Evolutionary conservation across 2,888 invertebrate species (phyloP), one percentile per base, ranked within the genome.

Genomic region (Athetis lepigone): DNA sequence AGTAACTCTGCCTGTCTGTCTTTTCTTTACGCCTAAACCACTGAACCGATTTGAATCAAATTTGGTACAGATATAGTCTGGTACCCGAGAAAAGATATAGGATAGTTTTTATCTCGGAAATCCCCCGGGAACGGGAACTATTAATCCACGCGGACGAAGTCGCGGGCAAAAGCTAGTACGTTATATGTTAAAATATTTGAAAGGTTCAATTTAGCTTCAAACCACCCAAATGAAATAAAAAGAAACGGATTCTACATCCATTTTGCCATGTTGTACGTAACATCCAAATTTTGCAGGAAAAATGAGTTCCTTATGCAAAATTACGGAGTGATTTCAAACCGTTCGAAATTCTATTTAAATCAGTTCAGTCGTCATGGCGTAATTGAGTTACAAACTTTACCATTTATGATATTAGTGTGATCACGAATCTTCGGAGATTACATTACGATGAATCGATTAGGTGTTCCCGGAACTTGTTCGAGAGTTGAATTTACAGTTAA

Each of bases 381-480:
- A 33, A 75, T 51, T 46, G 50, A 58, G 60, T 69, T 42, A 68
- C 1, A 36, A 58, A 75, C 58, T 75, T 50, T 58, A 27, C 70
- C 69, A 67, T 74, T 58, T 50, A 58, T 51, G 36, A 37, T 40
- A 58, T 75, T 75, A 69, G 40, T 47, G 45, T 25, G 40, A 58
- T 75, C 58, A 57, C 59, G 50, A 62, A 69, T 74, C 49, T 75
- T 75, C 27, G 39, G 40, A 58, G 69, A 68, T 68, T 39, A 42
- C 23, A 49, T 74, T 74, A 57, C 39, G 49, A 39, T 68, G 43
- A 74, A 68, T 68, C 75, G 43, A 68, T 68, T 68, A 50, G n/a
- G 19, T 57, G 57, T 74, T 49, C 19, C 58, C 68, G 75, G 57
- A 57, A 75, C 27, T 29, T 43, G 39, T 70, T 47, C 40, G 18